Conservation (phyloP, 2,888 invertebrate genomes). For the Hetaerina titia region DNA sequence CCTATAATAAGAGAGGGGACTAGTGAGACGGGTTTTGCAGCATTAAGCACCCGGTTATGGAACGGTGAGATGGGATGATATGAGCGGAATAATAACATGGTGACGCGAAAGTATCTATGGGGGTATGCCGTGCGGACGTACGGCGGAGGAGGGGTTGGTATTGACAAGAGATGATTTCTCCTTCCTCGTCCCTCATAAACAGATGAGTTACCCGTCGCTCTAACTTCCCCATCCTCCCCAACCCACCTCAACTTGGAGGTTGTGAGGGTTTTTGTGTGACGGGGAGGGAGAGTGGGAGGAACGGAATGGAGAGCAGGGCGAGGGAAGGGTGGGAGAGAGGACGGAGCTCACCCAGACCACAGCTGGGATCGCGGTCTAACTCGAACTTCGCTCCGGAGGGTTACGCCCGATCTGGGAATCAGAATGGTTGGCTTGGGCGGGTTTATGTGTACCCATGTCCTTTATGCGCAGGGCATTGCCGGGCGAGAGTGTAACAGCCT, state of each 20-base stretch:
- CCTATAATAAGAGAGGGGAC: neutral
- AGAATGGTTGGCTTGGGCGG: conserved; percentile 65
- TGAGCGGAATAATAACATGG: neutral
- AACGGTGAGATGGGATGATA: conserved; percentile 14
- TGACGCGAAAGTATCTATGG: neutral
- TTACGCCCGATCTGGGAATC: conserved; percentile 67
- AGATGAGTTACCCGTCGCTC: conserved; percentile 18
- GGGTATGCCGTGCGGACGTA: neutral
- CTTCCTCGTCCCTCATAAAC: conserved; percentile 53
- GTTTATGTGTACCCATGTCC: conserved; percentile 59
- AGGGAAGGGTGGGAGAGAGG: neutral
- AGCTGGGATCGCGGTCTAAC: conserved; percentile 61
- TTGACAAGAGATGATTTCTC: neutral
- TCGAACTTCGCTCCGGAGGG: conserved; percentile 44
- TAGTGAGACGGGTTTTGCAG: neutral
- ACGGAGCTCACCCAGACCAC: conserved; percentile 28
- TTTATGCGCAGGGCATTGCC: conserved; percentile 50
- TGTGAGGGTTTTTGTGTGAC: neutral
- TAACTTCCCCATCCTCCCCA: no score
- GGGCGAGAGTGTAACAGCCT: conserved; percentile 54
- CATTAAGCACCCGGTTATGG: conserved; percentile 12
- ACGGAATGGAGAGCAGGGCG: neutral
- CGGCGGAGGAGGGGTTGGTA: neutral
- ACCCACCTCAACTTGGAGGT: neutral
- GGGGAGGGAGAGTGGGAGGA: neutral